Evolutionary conservation across 1,140 invertebrate species (phyloP), one percentile per base, ranked within the genome.

Genomic region (Aphelenchoides fujianensis): DNA sequence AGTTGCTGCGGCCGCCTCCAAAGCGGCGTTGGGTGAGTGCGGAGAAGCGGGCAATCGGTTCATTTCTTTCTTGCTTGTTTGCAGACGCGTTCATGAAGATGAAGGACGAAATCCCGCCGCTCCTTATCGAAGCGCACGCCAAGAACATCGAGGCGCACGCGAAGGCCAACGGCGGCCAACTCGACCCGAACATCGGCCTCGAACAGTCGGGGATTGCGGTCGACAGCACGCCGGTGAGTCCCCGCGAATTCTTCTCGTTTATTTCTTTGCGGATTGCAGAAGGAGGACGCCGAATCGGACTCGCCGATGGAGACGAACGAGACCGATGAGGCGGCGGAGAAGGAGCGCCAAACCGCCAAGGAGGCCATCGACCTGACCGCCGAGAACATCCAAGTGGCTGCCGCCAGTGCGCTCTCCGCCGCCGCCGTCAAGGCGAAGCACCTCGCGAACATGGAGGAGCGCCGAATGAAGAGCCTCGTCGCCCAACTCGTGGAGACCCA

Each of bases 341-440:
- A 73, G n/a, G 34, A 71, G 27, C 27, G 62, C 19, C 27, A 75
- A 74, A 19, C 74, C 53, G 68, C 73, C 64, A 72, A 84, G 48
- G 77, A 84, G 55, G 83, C 80, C 5, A 82, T 83, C 69, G 74
- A 86, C 7, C 79, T 79, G 2, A 68, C 78, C 27, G 61, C 70
- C 54, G 94, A 96, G 82, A 90, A 90, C 16, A 91, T 97, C 70
- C 93, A 95, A 81, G 91, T 93, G 0, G 96, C 96, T 0, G 97
- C 97, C 3, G 93, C 95, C 3, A 92, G 94, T 0, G 95, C 96
- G 5, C 85, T 98, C 2, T 92, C 94, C 0, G 92, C 96, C 0
- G 95, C 96, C 0, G 96, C 96, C 2, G 95, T 98, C 0, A 98
- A 99, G 86, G 96, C 96, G 0, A 98, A 97, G 87, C 95, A 99